phyloP scores from a whole-genome alignment of 2,113 vertebrate genomes.

The Bagarius yarrelli region DNA sequence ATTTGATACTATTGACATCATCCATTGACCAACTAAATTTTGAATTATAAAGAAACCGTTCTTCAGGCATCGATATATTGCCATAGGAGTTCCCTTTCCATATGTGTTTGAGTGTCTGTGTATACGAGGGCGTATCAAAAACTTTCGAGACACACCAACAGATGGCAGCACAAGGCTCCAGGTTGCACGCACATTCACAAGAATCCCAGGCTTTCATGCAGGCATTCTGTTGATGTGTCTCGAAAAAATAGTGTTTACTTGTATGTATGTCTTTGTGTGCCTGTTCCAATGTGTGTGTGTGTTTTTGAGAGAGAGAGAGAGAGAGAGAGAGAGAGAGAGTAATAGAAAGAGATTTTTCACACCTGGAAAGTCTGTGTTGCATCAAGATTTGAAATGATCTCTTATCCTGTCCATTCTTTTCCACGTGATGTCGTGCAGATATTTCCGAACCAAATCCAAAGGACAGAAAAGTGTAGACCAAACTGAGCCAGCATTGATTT shows the following conservation, averaged over 20 bases:
- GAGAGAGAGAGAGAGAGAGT: not conserved
- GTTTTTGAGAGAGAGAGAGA: not conserved
- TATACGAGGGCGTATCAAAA: too few species aligned
- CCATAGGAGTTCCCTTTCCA: not conserved
- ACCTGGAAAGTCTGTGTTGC: constrained; percentile 41
- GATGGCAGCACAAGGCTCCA: too few species aligned
- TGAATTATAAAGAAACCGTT: not conserved
- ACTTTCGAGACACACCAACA: too few species aligned
- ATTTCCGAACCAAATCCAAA: constrained; percentile 8
- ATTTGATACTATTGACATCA: not conserved
- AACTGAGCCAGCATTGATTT: constrained; percentile 1
- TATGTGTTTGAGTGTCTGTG: too few species aligned
- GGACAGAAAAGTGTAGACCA: not conserved
- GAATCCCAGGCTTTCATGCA: too few species aligned
- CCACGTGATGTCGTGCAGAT: not conserved
- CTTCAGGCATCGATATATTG: not conserved
- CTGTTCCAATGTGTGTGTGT: not conserved
- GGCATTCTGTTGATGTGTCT: too few species aligned
- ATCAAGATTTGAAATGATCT: constrained; percentile 46
- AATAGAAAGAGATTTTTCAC: constrained; percentile 8
- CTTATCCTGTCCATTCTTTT: constrained; percentile 26
- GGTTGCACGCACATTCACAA: too few species aligned
- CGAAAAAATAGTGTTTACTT: too few species aligned
- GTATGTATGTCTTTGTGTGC: too few species aligned
- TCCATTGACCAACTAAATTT: not conserved